Conservation (phyloP, 2,113 vertebrate species). For the Craseonycteris thonglongyai region DNA sequence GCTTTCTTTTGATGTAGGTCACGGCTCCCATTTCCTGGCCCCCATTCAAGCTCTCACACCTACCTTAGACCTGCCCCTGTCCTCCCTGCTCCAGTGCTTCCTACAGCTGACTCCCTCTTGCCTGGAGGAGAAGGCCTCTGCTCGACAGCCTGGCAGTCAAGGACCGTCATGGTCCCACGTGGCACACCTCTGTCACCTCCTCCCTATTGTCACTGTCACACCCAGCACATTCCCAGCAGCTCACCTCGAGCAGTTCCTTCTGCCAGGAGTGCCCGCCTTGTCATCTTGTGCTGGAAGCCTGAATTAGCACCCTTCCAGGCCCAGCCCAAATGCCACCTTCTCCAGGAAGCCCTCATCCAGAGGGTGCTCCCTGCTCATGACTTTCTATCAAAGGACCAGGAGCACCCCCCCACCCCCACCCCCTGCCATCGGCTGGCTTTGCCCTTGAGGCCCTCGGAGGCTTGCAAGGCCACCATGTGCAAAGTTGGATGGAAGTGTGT, state of each 20-base stretch:
- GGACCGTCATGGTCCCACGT: background rate
- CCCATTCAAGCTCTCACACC: background rate
- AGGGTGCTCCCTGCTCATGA: background rate
- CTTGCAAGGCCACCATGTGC: background rate
- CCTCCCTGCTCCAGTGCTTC: background rate
- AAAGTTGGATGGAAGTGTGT: fast-evolving
- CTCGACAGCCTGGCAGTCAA: fast-evolving
- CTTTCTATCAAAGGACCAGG: background rate
- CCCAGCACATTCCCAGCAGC: background rate
- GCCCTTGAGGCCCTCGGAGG: background rate
- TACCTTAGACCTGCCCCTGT: background rate
- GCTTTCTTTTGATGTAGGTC: background rate
- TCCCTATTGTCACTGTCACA: fast-evolving
- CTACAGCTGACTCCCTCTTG: background rate
- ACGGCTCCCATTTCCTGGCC: background rate
- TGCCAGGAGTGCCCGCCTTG: background rate
- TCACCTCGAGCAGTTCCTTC: background rate
- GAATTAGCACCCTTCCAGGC: background rate
- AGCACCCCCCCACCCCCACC: too few relatives aligned
- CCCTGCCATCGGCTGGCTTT: background rate
- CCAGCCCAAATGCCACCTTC: background rate
- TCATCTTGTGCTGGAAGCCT: background rate
- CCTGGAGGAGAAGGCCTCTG: background rate
- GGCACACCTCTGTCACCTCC: fast-evolving
- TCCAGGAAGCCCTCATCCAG: background rate